Base-by-base conservation (phyloP, 2,888 invertebrate species). In the Tromatobia lineatoria region DNA sequence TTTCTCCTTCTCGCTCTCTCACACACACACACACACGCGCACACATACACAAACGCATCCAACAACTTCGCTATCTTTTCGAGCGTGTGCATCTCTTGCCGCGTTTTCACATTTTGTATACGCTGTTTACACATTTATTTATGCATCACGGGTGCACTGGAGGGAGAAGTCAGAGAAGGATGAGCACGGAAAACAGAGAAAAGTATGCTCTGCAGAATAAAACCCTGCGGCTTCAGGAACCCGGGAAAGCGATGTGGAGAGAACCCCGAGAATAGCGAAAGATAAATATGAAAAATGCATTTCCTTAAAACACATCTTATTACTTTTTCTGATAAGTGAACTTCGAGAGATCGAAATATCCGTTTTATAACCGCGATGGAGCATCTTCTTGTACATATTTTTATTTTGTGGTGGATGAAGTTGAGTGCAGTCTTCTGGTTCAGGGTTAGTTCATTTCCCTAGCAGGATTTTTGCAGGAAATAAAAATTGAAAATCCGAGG, bases 21-120 rank as follows among this genome's bases (percentile, higher is more conserved):
- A 54, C 25, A 34, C 29, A 29, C 29, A 29, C 29, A 29, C 4
- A 29, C 3, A 29, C 29, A 29, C n/a, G n/a, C n/a, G n/a, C 54
- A 54, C 25, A 34, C 29, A 29, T 4, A 29, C 29, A 29, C 4
- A 29, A 4, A 29, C 29, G 4, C 34, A 70, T 38, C 29, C 34
- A 20, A 38, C 54, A 20, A 73, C 61, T 52, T 57, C n/a, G 57
- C 34, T 50, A 23, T 75, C n/a, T 52, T 50, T 47, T n/a, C n/a
- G 45, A 20, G n/a, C 29, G 29, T 13, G 34, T 47, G 59, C 73
- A 73, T 73, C 73, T n/a, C 47, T 13, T 11, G 52, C 64, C 25
- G 54, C 64, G 54, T 78, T 66, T 79, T 54, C 71, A 57, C 77
- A 82, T 77, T 73, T 77, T 82, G 29, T 69, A 70, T 75, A 57